Percentiles rank a stretch among this genome's conserved stretches.
These are phyloP conservation scores for Ichneumoninae sp. DNA, from an alignment of 2,888 invertebrate genomes.

Conservation along the genomic window DNA sequence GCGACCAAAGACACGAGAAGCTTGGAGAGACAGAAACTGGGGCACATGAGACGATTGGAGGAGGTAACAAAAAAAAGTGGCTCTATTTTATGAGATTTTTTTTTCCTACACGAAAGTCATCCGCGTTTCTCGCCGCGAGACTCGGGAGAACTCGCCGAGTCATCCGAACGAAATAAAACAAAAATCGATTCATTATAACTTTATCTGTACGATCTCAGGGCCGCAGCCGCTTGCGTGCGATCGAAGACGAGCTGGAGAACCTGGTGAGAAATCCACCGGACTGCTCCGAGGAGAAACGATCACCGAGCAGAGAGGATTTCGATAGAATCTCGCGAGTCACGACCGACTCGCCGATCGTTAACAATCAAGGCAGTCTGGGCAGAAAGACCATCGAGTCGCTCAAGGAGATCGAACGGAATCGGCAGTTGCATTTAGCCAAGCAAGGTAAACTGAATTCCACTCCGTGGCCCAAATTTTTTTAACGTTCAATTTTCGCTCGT, in stretches of 20 bases:
- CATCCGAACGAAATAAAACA: background rate
- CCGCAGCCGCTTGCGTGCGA: constrained; percentile 88
- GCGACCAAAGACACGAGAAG: constrained; percentile 90
- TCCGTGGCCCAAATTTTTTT: background rate
- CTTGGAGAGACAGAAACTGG: constrained; percentile 88
- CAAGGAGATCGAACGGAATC: constrained; percentile 95
- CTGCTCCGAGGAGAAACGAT: constrained; percentile 81
- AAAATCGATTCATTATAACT: background rate
- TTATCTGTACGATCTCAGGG: constrained; percentile 81
- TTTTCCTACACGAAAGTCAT: background rate
- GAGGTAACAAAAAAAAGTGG: constrained; percentile 83
- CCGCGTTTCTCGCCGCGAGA: background rate
- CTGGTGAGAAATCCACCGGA: constrained; percentile 77
- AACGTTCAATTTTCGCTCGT: too few species aligned
- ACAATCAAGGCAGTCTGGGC: constrained; percentile 88
- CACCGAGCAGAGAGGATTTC: constrained; percentile 94
- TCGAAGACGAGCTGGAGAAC: constrained; percentile 88
- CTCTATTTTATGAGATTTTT: too few species aligned
- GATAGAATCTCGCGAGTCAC: constrained; percentile 96
- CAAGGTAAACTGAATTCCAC: constrained; percentile 88
- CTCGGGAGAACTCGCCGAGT: background rate
- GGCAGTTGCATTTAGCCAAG: constrained; percentile 94
- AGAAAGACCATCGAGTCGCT: constrained; percentile 93
- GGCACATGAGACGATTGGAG: constrained; percentile 88
- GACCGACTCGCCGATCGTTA: constrained; percentile 90